These are phyloP conservation scores for Pseudopleuronectes americanus DNA, from an alignment of 2,797 vertebrate genomes.

Conservation along the genomic window DNA sequence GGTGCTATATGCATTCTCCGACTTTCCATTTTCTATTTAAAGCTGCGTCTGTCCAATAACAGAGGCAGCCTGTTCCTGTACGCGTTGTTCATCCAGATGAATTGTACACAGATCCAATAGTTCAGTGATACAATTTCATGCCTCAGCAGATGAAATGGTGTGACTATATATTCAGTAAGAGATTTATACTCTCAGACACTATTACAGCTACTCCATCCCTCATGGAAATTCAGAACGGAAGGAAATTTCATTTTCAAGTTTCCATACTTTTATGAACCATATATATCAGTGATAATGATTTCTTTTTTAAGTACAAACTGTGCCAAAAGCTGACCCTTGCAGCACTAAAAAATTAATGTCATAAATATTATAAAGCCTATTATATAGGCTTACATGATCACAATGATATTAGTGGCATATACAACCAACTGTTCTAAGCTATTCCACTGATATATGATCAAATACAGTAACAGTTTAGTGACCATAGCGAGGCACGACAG, in stretches of 20 bases:
- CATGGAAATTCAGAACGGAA: conserved; percentile 1
- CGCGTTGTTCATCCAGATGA: conserved; percentile 24
- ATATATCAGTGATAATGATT: conserved; percentile 3
- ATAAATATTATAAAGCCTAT: background rate
- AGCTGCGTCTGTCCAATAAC: conserved; percentile 20
- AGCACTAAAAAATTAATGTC: conserved; percentile 1
- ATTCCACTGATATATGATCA: background rate
- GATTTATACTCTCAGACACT: conserved; percentile 9
- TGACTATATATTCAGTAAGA: conserved; percentile 6
- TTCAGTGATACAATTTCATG: conserved; percentile 43
- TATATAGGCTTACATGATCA: background rate
- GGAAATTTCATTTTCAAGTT: background rate
- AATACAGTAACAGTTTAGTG: background rate
- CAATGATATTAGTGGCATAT: too few species aligned
- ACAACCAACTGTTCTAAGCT: background rate
- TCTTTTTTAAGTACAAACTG: background rate
- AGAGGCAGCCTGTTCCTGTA: conserved; percentile 13
- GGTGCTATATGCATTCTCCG: conserved; percentile 8
- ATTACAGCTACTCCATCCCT: conserved; percentile 17
- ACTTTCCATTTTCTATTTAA: conserved; percentile 37
- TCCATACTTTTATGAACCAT: conserved; percentile 3
- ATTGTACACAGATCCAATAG: conserved; percentile 12
- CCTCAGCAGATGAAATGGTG: conserved; percentile 18
- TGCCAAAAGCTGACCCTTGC: background rate
- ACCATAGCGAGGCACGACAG: too few species aligned